Percentiles rank a stretch among this genome's conserved stretches.
phyloP scores from a whole-genome alignment of 2,888 invertebrate genomes.

The Rhamphomyia laevipes region DNA sequence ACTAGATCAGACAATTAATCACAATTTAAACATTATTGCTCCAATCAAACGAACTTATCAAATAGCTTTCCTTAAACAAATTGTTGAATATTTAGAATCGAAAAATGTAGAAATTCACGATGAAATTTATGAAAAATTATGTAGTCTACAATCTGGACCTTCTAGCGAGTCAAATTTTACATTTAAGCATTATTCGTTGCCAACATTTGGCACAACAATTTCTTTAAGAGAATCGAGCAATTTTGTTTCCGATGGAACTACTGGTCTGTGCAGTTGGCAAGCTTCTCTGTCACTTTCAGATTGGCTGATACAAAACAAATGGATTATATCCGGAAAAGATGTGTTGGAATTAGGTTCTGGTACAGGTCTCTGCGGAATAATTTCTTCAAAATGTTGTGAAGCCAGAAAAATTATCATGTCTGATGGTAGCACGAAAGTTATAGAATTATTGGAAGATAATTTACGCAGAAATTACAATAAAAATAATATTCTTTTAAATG shows the following conservation, averaged over 20 bases:
- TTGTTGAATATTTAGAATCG: conserved; percentile 47
- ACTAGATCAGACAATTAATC: conserved; percentile 46
- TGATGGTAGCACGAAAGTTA: conserved; percentile 57
- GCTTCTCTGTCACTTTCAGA: conserved; percentile 59
- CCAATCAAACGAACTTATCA: conserved; percentile 53
- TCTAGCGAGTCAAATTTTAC: conserved; percentile 34
- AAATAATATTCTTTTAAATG: neutral
- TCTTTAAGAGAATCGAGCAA: conserved; percentile 57
- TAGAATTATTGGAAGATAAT: conserved; percentile 51
- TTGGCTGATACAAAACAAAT: conserved; percentile 50
- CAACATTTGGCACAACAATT: conserved; percentile 35
- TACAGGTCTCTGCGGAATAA: conserved; percentile 59
- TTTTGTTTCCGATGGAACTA: conserved; percentile 66
- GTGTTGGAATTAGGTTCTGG: conserved; percentile 69
- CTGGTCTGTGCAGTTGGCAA: conserved; percentile 71
- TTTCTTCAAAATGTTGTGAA: conserved; percentile 46
- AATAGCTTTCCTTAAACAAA: conserved; percentile 50
- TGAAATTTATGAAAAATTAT: conserved; percentile 49
- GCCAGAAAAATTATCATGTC: conserved; percentile 48
- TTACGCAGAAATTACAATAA: conserved; percentile 47
- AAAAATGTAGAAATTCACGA: conserved; percentile 48
- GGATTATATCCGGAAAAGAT: conserved; percentile 42
- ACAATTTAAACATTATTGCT: conserved; percentile 42
- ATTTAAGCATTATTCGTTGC: conserved; percentile 49
- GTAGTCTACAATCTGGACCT: conserved; percentile 39